phyloP scores from a whole-genome alignment of 2,113 vertebrate genomes.

The Ammospiza nelsoni region DNA sequence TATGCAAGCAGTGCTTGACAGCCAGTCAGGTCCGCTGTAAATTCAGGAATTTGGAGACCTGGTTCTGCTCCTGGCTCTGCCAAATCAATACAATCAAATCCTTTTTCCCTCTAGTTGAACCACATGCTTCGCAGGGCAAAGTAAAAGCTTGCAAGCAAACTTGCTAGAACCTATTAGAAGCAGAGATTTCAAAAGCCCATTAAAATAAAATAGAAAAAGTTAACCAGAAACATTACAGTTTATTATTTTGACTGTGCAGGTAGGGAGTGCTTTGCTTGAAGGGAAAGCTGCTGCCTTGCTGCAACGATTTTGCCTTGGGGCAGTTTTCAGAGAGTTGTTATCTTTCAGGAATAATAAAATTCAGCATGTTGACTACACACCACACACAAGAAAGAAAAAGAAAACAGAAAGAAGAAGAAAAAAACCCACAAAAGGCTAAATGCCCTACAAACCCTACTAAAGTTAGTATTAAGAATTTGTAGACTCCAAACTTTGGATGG shows the following conservation, averaged over 20 bases:
- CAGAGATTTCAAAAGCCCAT: not conserved
- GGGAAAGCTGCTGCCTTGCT: not conserved
- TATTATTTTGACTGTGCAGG: not conserved
- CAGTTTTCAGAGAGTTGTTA: not conserved
- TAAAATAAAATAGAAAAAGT: not conserved
- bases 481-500: not conserved
- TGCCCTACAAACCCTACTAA: not conserved
- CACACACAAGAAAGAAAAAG: not conserved
- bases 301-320: not conserved
- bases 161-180: not conserved
- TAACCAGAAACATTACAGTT: not conserved
- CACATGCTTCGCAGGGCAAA: not conserved
- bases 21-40: not conserved
- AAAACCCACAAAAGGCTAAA: not conserved
- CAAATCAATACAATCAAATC: not conserved
- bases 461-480: not conserved
- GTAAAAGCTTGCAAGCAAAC: not conserved
- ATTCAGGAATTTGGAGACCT: not conserved
- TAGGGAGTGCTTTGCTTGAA: not conserved
- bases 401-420: not conserved
- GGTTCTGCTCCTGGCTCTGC: not conserved
- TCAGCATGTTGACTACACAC: not conserved
- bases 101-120: not conserved
- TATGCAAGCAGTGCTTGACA: not conserved
- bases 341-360: conserved; percentile 10